phyloP scores from a whole-genome alignment of 2,888 invertebrate species.

The Apantesis nais region DNA sequence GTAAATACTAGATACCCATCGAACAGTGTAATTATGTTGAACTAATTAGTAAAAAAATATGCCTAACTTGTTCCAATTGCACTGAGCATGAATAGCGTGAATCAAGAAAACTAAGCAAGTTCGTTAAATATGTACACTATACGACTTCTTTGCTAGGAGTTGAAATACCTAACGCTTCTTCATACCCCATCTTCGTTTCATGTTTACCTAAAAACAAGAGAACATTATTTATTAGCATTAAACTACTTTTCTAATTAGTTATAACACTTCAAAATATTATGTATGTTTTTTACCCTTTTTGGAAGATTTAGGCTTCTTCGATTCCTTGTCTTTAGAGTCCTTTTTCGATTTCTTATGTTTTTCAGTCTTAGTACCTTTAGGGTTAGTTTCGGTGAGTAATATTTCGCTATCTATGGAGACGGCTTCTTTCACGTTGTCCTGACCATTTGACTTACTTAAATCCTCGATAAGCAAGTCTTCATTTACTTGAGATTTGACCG shows the following conservation, averaged over 20 bases:
- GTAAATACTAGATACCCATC: not conserved
- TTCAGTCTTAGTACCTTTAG: slow-evolving; percentile 75
- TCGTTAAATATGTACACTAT: slow-evolving; percentile 69
- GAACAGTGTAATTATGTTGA: slow-evolving; percentile 42
- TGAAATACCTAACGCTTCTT: slow-evolving; percentile 95
- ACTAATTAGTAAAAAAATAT: slow-evolving; percentile 63
- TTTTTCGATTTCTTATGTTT: slow-evolving; percentile 82
- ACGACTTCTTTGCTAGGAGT: slow-evolving; percentile 95
- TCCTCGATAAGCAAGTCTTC: slow-evolving; percentile 63
- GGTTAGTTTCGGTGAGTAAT: slow-evolving; percentile 45
- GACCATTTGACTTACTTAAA: slow-evolving; percentile 66
- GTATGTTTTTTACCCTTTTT: slow-evolving; percentile 72
- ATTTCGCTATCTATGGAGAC: slow-evolving; percentile 51
- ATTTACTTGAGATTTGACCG: slow-evolving; percentile 58
- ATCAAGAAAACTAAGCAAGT: slow-evolving; percentile 60
- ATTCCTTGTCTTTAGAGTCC: slow-evolving; percentile 73
- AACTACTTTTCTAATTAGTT: slow-evolving; percentile 5
- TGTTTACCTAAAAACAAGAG: slow-evolving; percentile 73
- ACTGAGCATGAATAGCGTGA: slow-evolving; percentile 70
- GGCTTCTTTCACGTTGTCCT: slow-evolving; percentile 63
- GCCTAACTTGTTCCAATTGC: slow-evolving; percentile 79
- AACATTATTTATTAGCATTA: slow-evolving; percentile 1
- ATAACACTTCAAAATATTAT: not conserved
- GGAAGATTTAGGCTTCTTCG: slow-evolving; percentile 76
- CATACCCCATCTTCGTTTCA: slow-evolving; percentile 91